A percentile compares a stretch with the other conserved stretches of the same genome.
These are phyloP conservation scores for Loris lydekkerianus DNA, from an alignment of 2,797 vertebrate genomes.

Conservation along the genomic window DNA sequence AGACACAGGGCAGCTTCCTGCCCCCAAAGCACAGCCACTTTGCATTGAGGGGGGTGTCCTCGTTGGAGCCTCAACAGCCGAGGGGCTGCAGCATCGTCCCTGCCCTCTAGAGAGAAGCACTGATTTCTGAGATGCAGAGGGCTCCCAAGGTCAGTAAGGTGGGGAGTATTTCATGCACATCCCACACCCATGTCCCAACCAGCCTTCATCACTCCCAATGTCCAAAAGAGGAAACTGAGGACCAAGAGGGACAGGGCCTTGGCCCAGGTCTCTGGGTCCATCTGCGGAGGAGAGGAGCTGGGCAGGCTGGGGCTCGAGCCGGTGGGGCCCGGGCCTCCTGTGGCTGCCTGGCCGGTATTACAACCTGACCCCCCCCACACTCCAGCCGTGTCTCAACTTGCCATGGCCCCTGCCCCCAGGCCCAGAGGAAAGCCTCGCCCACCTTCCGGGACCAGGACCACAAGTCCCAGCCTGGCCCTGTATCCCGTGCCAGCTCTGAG, in stretches of 20 bases:
- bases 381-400: conserved; percentile 85
- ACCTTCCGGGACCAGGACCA: conserved; percentile 81
- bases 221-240: neutral
- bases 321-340: conserved; percentile 66
- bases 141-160: accelerated
- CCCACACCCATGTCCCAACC: accelerated
- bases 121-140: accelerated
- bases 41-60: neutral
- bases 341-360: conserved; percentile 76
- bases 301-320: neutral
- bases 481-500: conserved; percentile 85
- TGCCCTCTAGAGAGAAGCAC: neutral
- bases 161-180: accelerated
- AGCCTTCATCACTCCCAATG: accelerated
- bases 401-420: conserved; percentile 83
- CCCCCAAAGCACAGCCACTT: neutral
- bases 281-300: neutral
- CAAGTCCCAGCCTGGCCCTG: conserved; percentile 86
- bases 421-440: conserved; percentile 82
- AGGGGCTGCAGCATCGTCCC: accelerated
- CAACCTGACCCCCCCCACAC: neutral
- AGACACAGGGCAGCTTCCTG: neutral
- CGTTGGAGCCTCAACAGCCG: accelerated
- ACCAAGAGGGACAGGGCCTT: neutral
- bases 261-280: neutral